Evolutionary conservation across 2,113 vertebrate species (phyloP).

Genomic region (Sigmodon hispidus): DNA sequence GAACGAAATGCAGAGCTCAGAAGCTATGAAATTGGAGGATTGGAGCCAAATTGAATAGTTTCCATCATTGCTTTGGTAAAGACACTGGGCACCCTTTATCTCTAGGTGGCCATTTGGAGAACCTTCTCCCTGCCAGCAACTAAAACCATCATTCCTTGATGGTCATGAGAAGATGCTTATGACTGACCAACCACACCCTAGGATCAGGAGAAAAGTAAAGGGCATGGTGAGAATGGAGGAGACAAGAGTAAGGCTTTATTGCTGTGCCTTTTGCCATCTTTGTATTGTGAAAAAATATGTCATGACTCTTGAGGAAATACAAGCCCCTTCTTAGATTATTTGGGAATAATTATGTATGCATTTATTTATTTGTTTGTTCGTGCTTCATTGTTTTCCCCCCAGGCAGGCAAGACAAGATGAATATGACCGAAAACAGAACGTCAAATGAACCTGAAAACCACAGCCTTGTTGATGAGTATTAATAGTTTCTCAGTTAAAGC

Average conservation of each 20-base stretch:
- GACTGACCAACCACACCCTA: background rate
- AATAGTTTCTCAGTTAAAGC: background rate
- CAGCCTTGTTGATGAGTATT: background rate
- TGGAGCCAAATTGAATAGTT: background rate
- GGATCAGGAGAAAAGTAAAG: background rate
- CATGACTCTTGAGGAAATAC: background rate
- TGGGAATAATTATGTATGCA: background rate
- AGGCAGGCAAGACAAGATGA: background rate
- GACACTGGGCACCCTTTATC: background rate
- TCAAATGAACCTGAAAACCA: background rate
- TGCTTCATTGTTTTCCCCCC: background rate
- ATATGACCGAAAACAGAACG: background rate
- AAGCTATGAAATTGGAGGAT: background rate
- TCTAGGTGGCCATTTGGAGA: background rate
- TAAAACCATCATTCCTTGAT: background rate
- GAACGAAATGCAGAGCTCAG: background rate
- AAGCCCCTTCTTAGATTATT: background rate
- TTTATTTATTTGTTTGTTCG: too few species aligned
- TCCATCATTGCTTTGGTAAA: slow-evolving; percentile 17
- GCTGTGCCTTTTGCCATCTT: background rate
- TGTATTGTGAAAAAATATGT: background rate
- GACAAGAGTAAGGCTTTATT: background rate
- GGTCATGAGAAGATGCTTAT: background rate
- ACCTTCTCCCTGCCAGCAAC: background rate
- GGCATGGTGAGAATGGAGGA: background rate